Evolutionary conservation across 2,113 vertebrate species (phyloP).

Genomic region (Gallinago paraguaiae): DNA sequence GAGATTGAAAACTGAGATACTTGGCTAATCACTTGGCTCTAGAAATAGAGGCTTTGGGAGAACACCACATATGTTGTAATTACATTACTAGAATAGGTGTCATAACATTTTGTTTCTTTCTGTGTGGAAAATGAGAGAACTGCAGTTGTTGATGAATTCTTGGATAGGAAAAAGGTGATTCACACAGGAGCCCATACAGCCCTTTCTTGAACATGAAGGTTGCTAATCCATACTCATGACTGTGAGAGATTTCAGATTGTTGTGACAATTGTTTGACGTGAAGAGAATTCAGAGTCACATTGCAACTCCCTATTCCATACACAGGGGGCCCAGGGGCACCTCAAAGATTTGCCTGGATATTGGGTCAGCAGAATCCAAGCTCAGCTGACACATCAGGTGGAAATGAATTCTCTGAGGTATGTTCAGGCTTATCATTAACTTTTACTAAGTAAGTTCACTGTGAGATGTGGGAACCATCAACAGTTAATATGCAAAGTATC

Average conservation of each 20-base stretch:
- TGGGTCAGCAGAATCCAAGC: not conserved
- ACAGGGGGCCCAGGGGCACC: not conserved
- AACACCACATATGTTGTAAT: constrained; percentile 59
- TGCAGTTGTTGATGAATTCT: constrained; percentile 15
- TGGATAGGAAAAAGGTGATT: constrained; percentile 43
- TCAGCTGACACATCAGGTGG: not conserved
- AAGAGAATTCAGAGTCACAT: not conserved
- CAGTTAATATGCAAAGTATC: not conserved
- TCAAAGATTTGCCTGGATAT: not conserved
- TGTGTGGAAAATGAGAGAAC: constrained; percentile 12
- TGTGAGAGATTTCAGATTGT: constrained; percentile 17
- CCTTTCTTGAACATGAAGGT: not conserved
- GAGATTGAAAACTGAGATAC: constrained; percentile 40
- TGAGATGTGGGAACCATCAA: not conserved
- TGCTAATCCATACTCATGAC: not conserved
- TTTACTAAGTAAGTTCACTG: not conserved
- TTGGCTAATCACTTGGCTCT: constrained; percentile 50
- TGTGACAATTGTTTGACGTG: not conserved
- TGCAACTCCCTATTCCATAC: not conserved
- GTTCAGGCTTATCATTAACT: not conserved
- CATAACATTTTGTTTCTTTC: constrained; percentile 57
- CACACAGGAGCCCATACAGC: not conserved
- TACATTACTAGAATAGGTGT: constrained; percentile 36
- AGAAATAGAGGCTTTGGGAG: constrained; percentile 17
- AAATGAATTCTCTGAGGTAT: not conserved